Percentiles rank a stretch among this genome's conserved stretches.
Evolutionary conservation across 2,888 invertebrate genomes (phyloP).

Genomic region (Ephialtes manifestator): DNA sequence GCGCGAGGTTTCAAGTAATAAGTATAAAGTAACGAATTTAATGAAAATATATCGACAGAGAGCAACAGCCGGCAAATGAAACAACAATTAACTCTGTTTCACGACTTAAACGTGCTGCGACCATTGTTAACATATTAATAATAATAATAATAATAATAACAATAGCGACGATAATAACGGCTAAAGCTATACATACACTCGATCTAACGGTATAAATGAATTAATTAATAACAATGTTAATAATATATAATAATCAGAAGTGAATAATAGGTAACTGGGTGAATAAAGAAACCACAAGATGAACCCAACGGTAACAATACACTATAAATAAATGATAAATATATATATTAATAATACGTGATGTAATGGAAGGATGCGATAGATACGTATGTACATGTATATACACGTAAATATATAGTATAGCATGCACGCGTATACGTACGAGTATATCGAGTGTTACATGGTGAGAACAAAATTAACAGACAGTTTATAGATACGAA

Average conservation of each 20-base stretch:
- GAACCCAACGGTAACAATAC: slow-evolving; percentile 77
- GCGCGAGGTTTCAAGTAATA: slow-evolving; percentile 48
- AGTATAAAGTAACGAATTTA: slow-evolving; percentile 45
- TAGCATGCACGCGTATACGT: slow-evolving; percentile 58
- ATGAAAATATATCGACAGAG: slow-evolving; percentile 36
- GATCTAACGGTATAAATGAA: slow-evolving; percentile 57
- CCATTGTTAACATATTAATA: slow-evolving; percentile 87
- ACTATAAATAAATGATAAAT: slow-evolving; percentile 57
- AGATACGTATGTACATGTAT: slow-evolving; percentile 61
- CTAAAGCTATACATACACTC: slow-evolving; percentile 56
- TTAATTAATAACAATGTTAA: slow-evolving; percentile 62
- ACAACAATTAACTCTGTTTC: slow-evolving; percentile 85
- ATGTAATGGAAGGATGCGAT: slow-evolving; percentile 58
- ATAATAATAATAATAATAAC: slow-evolving; percentile 79
- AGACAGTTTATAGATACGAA: slow-evolving; percentile 24
- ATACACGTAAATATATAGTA: slow-evolving; percentile 62
- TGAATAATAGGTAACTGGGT: slow-evolving; percentile 41
- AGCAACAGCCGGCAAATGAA: neutral
- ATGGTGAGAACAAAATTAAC: slow-evolving; percentile 31
- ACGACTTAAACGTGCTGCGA: slow-evolving; percentile 87
- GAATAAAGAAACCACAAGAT: slow-evolving; percentile 44
- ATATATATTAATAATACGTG: slow-evolving; percentile 69
- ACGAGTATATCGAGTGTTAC: slow-evolving; percentile 55
- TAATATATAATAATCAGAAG: slow-evolving; percentile 51
- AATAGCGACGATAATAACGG: slow-evolving; percentile 70